phyloP scores from a whole-genome alignment of 2,888 invertebrate genomes.

The Shargacucullia verbasci region DNA sequence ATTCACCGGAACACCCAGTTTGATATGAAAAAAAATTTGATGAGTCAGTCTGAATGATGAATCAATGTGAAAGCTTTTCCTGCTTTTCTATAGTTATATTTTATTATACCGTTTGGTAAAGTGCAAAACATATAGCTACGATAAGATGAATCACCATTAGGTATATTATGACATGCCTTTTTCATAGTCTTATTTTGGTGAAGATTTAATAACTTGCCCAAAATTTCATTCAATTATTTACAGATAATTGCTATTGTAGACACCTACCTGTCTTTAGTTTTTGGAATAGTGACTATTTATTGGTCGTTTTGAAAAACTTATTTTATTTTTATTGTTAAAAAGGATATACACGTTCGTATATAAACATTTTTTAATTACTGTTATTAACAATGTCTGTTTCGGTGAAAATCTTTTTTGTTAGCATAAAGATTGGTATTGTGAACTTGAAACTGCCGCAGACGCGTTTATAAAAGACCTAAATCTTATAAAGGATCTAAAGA shows the following conservation, averaged over 20 bases:
- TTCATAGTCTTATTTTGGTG: slow-evolving; percentile 17
- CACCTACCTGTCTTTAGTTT: slow-evolving; percentile 32
- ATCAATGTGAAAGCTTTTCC: background rate
- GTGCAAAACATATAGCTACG: background rate
- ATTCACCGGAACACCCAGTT: slow-evolving; percentile 71
- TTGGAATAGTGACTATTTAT: slow-evolving; percentile 23
- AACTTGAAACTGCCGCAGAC: slow-evolving; percentile 3
- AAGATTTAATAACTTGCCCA: slow-evolving; percentile 26
- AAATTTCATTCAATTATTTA: slow-evolving; percentile 22
- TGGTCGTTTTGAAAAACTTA: slow-evolving; percentile 2
- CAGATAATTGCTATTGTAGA: slow-evolving; percentile 19
- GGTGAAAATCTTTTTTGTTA: slow-evolving; percentile 4
- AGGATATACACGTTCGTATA: background rate
- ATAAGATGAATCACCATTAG: slow-evolving; percentile 12
- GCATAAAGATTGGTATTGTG: no score
- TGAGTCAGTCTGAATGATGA: slow-evolving; percentile 4
- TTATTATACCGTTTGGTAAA: no score
- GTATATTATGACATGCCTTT: slow-evolving; percentile 1
- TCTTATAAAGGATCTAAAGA: slow-evolving; percentile 14
- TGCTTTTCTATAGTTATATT: no score
- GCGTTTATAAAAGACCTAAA: slow-evolving; percentile 5
- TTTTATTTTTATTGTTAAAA: slow-evolving; percentile 2
- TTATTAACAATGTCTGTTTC: slow-evolving; percentile 9
- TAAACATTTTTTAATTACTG: slow-evolving; percentile 9
- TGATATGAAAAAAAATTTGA: slow-evolving; percentile 50